A percentile compares a stretch with the other conserved stretches of the same genome.
These are phyloP conservation scores for Thymallus thymallus DNA, from an alignment of 2,113 vertebrate species.

Conservation along the genomic window DNA sequence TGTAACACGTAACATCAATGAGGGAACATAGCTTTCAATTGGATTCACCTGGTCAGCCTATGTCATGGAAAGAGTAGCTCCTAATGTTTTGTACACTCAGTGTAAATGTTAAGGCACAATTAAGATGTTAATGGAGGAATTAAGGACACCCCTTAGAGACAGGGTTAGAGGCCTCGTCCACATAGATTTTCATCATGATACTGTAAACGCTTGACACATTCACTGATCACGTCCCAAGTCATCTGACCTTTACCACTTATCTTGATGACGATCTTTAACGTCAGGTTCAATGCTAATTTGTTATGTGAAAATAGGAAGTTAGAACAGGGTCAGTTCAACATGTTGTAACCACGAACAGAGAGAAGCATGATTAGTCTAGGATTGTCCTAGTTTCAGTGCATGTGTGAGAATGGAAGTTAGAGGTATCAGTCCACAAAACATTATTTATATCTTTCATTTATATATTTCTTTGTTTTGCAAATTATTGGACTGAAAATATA, in stretches of 20 bases:
- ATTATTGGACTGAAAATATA: no score
- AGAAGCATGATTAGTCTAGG: not conserved
- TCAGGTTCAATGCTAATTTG: constrained; percentile 2
- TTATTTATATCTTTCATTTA: not conserved
- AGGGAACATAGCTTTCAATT: no score
- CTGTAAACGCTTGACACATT: not conserved
- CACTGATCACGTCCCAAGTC: not conserved
- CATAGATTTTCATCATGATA: not conserved
- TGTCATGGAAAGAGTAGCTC: no score
- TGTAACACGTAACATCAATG: no score
- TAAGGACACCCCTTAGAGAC: not conserved
- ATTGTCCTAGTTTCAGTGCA: not conserved
- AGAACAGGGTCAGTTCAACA: not conserved
- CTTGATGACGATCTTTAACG: not conserved
- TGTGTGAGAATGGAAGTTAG: not conserved
- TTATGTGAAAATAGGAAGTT: not conserved
- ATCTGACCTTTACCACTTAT: constrained; percentile 1
- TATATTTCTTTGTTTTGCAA: not conserved
- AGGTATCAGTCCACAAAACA: not conserved
- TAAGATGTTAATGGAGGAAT: not conserved
- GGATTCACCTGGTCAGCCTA: no score
- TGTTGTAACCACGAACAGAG: not conserved
- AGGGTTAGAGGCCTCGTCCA: not conserved
- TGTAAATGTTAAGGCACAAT: constrained; percentile 60
- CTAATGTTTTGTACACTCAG: no score